Evolutionary conservation across 1,140 invertebrate species (phyloP).

Genomic region (Bombus ignitus): DNA sequence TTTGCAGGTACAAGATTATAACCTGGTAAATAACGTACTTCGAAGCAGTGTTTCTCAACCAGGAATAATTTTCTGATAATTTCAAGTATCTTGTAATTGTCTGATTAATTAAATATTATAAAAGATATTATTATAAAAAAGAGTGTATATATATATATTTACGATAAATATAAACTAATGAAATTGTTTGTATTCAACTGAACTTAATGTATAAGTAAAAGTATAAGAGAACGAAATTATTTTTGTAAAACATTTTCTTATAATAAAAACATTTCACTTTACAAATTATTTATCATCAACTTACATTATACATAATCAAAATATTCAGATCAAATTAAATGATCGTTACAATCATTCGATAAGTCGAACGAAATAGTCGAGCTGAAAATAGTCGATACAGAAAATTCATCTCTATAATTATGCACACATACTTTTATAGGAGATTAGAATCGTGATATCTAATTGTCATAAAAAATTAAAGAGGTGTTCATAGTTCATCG

Average conservation of each 20-base stretch:
- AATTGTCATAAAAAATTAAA: constrained; percentile 6
- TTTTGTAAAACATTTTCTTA: neutral
- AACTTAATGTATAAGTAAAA: neutral
- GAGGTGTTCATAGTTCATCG: neutral
- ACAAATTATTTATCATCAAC: neutral
- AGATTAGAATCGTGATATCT: constrained; percentile 1
- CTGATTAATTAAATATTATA: neutral
- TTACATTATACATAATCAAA: neutral
- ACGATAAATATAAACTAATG: neutral
- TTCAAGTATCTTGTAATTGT: neutral
- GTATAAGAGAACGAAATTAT: neutral
- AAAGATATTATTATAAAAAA: neutral
- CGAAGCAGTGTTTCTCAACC: constrained; percentile 5
- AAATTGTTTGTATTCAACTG: neutral
- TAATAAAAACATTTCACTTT: neutral
- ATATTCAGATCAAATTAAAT: neutral
- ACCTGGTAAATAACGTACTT: neutral
- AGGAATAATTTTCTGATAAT: neutral
- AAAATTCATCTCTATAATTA: neutral
- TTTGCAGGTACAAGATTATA: neutral
- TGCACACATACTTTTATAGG: neutral
- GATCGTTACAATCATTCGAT: neutral
- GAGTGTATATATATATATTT: too few relatives aligned
- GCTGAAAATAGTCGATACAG: neutral
- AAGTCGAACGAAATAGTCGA: constrained; percentile 8